These are phyloP conservation scores for Halichoerus grypus DNA, from an alignment of 2,113 vertebrate genomes.

Conservation along the genomic window DNA sequence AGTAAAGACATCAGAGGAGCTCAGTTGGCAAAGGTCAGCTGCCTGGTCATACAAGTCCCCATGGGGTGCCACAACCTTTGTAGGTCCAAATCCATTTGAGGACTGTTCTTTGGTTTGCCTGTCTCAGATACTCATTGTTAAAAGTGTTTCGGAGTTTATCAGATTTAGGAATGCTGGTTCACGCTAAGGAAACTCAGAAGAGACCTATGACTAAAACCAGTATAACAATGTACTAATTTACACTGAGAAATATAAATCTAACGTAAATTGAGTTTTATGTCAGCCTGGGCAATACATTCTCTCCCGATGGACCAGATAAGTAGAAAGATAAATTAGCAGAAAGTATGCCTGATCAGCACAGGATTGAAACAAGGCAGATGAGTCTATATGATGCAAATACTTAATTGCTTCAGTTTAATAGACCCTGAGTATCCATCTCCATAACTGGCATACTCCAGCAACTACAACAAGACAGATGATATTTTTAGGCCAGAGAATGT, in stretches of 20 bases:
- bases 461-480: neutral
- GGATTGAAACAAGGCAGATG: conserved; percentile 23
- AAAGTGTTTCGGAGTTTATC: conserved; percentile 24
- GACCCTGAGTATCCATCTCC: neutral
- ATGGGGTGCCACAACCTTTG: neutral
- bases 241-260: conserved; percentile 50
- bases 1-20: neutral
- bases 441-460: neutral
- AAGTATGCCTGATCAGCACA: conserved; percentile 11
- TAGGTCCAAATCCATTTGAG: neutral
- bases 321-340: conserved; percentile 61
- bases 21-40: neutral
- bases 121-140: neutral
- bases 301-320: neutral
- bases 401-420: conserved; percentile 61
- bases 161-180: conserved; percentile 1
- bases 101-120: neutral
- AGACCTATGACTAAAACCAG: conserved; percentile 42
- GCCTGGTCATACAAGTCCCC: neutral
- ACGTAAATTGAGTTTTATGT: conserved; percentile 23
- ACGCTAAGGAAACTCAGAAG: neutral
- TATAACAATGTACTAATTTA: conserved; percentile 66
- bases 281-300: neutral
- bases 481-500: conserved; percentile 58
- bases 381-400: conserved; percentile 39